These are phyloP conservation scores for Leucosticte australis DNA, from an alignment of 2,113 vertebrate genomes.

Conservation along the genomic window DNA sequence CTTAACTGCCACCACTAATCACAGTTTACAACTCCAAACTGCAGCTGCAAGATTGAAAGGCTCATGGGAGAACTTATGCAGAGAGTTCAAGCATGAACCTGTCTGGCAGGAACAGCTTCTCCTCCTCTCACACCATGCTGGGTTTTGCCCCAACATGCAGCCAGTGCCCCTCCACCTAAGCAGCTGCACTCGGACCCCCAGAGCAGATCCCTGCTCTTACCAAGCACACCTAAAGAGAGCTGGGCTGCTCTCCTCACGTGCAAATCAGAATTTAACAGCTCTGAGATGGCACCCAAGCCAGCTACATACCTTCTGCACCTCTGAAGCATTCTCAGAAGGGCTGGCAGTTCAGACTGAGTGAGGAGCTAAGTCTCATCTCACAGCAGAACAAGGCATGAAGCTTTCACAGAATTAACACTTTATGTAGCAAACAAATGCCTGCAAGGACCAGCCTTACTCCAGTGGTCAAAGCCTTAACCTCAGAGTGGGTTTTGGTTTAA, in stretches of 20 bases:
- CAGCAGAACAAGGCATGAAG: neutral
- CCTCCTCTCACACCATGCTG: accelerated
- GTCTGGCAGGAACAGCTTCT: neutral
- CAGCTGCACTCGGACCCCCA: neutral
- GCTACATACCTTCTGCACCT: neutral
- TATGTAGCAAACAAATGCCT: neutral
- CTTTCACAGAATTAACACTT: neutral
- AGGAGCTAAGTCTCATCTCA: neutral
- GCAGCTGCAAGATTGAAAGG: neutral
- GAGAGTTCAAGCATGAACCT: neutral
- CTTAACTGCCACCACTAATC: neutral
- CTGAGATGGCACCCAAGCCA: neutral
- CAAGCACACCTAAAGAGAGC: neutral
- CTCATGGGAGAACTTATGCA: neutral
- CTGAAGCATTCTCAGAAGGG: neutral
- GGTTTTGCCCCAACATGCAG: neutral
- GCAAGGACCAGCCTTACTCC: neutral
- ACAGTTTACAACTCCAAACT: neutral
- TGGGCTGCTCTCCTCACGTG: accelerated
- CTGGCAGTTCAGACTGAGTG: neutral
- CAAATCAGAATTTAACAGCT: neutral
- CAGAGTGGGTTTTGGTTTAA: neutral
- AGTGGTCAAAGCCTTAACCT: neutral
- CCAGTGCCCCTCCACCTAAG: neutral
- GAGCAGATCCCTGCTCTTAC: neutral